phyloP scores from a whole-genome alignment of 2,113 vertebrate genomes.

The Perca flavescens region DNA sequence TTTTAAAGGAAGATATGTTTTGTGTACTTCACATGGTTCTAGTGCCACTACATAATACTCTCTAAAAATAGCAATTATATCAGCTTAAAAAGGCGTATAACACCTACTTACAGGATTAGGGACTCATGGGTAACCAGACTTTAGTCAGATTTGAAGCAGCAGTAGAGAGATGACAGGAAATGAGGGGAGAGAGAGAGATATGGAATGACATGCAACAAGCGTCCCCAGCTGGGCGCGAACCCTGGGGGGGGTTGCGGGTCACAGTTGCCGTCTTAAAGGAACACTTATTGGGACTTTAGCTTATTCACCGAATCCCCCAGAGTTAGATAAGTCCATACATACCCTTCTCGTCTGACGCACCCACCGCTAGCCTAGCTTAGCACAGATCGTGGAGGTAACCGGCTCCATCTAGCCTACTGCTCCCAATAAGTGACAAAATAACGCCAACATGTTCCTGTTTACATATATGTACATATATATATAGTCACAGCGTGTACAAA shows the following conservation, averaged over 20 bases:
- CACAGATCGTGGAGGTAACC: too few relatives aligned
- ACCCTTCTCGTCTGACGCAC: too few relatives aligned
- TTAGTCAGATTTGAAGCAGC: conserved; percentile 23
- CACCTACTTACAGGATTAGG: conserved; percentile 40
- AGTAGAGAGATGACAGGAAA: conserved; percentile 11
- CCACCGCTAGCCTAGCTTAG: too few relatives aligned
- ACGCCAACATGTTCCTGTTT: too few relatives aligned
- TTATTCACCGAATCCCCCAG: too few relatives aligned
- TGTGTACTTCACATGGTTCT: conserved; percentile 1
- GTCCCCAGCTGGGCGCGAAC: neutral
- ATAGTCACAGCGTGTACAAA: too few relatives aligned
- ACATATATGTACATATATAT: too few relatives aligned
- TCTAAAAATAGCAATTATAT: conserved; percentile 44
- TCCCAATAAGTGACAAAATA: too few relatives aligned
- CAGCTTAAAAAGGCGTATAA: conserved; percentile 44
- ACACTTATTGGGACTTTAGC: too few relatives aligned
- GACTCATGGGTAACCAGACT: conserved; percentile 15
- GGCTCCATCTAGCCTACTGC: too few relatives aligned
- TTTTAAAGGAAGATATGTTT: neutral
- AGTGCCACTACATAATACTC: conserved; percentile 5
- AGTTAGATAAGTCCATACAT: too few relatives aligned
- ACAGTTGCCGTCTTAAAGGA: neutral
- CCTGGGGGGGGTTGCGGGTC: neutral
- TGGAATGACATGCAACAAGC: neutral
- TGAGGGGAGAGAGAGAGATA: neutral